A percentile compares a stretch with the other conserved stretches of the same genome.
phyloP scores from a whole-genome alignment of 2,113 vertebrate genomes.

The Panthera tigris region DNA sequence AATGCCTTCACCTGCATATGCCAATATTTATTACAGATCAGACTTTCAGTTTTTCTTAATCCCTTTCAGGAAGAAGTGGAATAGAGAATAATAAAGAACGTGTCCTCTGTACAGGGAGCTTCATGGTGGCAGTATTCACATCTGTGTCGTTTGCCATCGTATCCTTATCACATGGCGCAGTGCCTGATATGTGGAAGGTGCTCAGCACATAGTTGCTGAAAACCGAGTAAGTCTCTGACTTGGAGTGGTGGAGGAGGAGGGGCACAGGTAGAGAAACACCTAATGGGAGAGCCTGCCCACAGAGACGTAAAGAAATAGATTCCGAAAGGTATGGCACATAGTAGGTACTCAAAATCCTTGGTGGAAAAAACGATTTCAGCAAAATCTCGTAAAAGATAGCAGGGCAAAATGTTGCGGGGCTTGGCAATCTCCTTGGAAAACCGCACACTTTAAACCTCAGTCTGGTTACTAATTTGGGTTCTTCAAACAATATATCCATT shows the following conservation, averaged over 20 bases:
- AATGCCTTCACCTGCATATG: neutral
- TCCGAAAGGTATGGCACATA: neutral
- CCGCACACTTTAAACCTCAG: neutral
- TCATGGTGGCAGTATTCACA: neutral
- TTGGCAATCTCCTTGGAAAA: neutral
- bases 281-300: neutral
- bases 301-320: neutral
- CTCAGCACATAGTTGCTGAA: neutral
- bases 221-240: neutral
- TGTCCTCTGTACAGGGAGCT: neutral
- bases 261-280: neutral
- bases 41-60: neutral
- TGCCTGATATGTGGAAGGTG: neutral
- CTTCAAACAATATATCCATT: neutral
- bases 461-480: neutral
- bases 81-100: neutral
- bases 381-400: neutral
- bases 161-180: too few relatives aligned
- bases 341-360: neutral
- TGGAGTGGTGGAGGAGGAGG: neutral
- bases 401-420: neutral
- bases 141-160: fast-evolving
- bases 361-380: neutral
- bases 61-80: neutral
- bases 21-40: neutral